Percentiles rank a stretch among this genome's conserved stretches.
Conservation (phyloP, 2,113 vertebrate species). For the Herpailurus yagouaroundi region DNA sequence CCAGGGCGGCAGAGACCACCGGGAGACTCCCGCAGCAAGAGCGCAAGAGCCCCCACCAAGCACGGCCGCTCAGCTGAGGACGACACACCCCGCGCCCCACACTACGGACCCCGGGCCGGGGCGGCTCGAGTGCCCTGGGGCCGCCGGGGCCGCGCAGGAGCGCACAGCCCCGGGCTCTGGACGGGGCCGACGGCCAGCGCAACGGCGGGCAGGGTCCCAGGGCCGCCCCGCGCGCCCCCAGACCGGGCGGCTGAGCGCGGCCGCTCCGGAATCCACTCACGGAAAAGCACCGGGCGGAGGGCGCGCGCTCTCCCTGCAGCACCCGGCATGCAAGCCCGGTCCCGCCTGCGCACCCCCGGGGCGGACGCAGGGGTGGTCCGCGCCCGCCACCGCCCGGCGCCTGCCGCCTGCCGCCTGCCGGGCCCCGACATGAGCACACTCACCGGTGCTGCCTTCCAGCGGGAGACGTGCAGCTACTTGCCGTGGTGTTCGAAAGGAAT, state of each 20-base stretch:
- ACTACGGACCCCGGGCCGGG: background rate
- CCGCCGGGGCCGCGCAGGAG: background rate
- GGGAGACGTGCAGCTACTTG: constrained; percentile 96
- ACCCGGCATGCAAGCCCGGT: constrained; percentile 66
- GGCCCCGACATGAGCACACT: constrained; percentile 82
- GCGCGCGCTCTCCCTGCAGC: constrained; percentile 57
- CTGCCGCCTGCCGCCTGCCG: constrained; percentile 61
- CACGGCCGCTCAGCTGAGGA: constrained; percentile 53
- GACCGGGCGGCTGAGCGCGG: background rate
- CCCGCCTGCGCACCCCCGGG: constrained; percentile 53
- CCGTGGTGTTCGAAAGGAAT: constrained; percentile 98
- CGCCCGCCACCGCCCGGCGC: constrained; percentile 73
- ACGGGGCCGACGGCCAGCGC: background rate
- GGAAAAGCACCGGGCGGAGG: background rate
- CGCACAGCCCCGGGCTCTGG: background rate
- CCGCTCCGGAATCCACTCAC: background rate
- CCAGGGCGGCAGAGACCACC: constrained; percentile 7
- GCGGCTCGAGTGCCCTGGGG: background rate
- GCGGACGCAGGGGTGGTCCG: constrained; percentile 16
- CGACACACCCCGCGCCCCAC: background rate
- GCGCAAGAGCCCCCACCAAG: constrained; percentile 53
- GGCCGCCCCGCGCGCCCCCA: background rate
- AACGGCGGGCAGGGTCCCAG: background rate
- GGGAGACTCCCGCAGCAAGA: constrained; percentile 27
- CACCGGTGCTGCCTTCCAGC: constrained; percentile 94